These are phyloP conservation scores for Phrynocephalus versicolor DNA, from an alignment of 2,113 vertebrate genomes.

Conservation along the genomic window DNA sequence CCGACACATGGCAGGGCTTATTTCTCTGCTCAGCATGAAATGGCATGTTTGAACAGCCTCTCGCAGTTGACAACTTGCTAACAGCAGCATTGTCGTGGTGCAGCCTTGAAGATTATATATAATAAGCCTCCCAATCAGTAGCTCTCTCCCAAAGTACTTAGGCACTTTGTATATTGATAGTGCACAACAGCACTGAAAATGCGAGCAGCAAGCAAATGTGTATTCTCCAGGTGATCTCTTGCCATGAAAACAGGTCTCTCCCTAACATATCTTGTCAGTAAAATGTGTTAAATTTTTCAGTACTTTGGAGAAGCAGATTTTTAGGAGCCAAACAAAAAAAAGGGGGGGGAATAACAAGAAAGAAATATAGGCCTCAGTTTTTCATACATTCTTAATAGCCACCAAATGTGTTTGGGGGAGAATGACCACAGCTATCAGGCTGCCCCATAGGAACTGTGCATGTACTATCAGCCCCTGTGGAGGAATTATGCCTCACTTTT, in stretches of 20 bases:
- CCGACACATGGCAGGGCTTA: not conserved
- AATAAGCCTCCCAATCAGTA: not conserved
- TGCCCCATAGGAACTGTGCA: conserved; percentile 32
- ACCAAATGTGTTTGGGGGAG: conserved; percentile 34
- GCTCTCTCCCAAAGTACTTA: not conserved
- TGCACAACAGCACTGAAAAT: not conserved
- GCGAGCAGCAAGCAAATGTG: not conserved
- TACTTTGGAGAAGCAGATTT: conserved; percentile 26
- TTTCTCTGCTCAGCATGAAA: not conserved
- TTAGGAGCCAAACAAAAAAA: not conserved
- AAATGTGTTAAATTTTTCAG: conserved; percentile 23
- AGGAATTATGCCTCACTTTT: conserved; percentile 30
- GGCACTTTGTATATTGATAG: not conserved
- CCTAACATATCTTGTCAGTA: not conserved
- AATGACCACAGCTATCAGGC: conserved; percentile 22
- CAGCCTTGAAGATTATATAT: not conserved
- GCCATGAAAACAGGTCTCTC: not conserved
- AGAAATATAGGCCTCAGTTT: not conserved
- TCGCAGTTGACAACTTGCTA: not conserved
- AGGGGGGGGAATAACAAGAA: not conserved
- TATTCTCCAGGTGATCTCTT: not conserved
- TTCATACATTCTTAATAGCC: conserved; percentile 39
- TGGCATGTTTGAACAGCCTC: not conserved
- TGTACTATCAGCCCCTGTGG: conserved; percentile 34
- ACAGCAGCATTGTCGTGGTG: not conserved